These are phyloP conservation scores for Taphrorychus bicolor DNA, from an alignment of 2,888 invertebrate species.

Conservation along the genomic window DNA sequence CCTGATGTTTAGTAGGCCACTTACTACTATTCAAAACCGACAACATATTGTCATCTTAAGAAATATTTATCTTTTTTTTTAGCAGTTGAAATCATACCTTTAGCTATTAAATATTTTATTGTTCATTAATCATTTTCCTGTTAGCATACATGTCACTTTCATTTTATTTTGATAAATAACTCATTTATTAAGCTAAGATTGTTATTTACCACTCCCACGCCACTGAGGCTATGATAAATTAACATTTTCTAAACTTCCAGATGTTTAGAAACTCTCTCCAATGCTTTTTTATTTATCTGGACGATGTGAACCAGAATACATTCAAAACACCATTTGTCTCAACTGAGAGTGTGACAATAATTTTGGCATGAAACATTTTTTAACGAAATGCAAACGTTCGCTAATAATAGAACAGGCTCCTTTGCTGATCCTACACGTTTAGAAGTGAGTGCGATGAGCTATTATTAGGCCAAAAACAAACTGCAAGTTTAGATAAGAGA, in stretches of 20 bases:
- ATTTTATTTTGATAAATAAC: too few relatives aligned
- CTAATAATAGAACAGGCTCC: not conserved
- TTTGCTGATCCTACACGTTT: not conserved
- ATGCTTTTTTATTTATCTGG: not conserved
- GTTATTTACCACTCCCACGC: not conserved
- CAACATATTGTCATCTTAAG: too few relatives aligned
- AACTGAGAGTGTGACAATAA: not conserved
- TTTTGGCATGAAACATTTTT: not conserved
- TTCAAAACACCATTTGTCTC: not conserved
- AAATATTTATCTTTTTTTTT: too few relatives aligned
- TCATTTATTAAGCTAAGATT: too few relatives aligned
- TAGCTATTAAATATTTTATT: too few relatives aligned
- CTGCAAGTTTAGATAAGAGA: too few relatives aligned
- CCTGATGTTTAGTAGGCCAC: too few relatives aligned
- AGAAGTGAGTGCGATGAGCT: not conserved
- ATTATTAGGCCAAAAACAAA: not conserved
- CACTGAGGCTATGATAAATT: not conserved
- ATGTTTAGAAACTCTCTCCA: too few relatives aligned
- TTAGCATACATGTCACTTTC: too few relatives aligned
- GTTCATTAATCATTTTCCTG: too few relatives aligned
- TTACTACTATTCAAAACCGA: too few relatives aligned
- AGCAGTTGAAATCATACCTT: too few relatives aligned
- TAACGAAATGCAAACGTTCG: not conserved
- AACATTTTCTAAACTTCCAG: not conserved
- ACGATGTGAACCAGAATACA: not conserved